phyloP scores from a whole-genome alignment of 2,888 invertebrate genomes.

The Periphyllus acericola region DNA sequence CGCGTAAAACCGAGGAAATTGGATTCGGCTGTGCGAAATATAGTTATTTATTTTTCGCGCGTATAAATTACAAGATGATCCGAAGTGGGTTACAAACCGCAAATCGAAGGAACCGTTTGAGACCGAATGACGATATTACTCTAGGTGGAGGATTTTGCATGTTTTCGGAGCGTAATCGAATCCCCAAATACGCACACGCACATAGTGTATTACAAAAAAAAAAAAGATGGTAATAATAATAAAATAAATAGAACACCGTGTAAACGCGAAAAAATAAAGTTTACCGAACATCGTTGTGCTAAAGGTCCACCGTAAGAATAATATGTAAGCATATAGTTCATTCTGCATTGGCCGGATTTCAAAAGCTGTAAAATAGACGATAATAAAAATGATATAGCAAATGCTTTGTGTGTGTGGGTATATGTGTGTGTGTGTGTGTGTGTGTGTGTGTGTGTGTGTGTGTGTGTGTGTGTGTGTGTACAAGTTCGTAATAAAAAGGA shows the following conservation, averaged over 20 bases:
- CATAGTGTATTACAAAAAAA: background rate
- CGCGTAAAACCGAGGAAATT: background rate
- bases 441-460: background rate
- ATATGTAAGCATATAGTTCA: conserved; percentile 18
- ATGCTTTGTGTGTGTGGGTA: background rate
- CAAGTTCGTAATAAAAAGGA: conserved; percentile 11
- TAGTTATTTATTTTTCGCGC: background rate
- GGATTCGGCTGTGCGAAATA: background rate
- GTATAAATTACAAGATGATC: background rate
- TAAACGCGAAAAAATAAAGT: conserved; percentile 31
- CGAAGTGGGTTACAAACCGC: background rate
- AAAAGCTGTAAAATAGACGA: conserved; percentile 55
- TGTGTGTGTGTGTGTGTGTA: background rate
- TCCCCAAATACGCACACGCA: background rate
- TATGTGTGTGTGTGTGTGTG: background rate
- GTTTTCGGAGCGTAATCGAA: conserved; percentile 5
- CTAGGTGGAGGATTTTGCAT: background rate
- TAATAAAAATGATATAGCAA: conserved; percentile 56
- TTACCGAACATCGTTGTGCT: background rate
- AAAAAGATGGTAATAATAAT: background rate
- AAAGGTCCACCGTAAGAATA: conserved; percentile 23
- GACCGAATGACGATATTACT: background rate
- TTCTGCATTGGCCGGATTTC: conserved; percentile 42
- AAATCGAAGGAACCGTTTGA: background rate
- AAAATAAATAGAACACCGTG: background rate